Evolutionary conservation across 2,888 invertebrate species (phyloP), one percentile per base, ranked within the genome.

Genomic region (Magallana nippona): DNA sequence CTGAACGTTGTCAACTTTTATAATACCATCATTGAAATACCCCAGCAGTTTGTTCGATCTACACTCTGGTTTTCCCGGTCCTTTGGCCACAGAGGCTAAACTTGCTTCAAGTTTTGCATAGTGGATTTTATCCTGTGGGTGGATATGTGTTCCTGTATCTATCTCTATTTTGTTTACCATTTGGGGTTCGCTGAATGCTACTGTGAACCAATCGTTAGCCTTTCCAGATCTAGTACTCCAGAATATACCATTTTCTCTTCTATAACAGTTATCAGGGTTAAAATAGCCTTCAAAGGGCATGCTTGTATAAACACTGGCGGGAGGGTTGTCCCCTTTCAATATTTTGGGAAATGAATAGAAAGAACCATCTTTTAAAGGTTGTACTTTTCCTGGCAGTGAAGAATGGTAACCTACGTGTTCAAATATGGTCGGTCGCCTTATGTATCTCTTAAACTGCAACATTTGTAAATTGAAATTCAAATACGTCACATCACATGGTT

Each of bases 231-330:
- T 87, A 32, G 91, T 89, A n/a, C 93, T 93, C 94, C 94, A 94
- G 86, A 94, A 94, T 84, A 92, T 92, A 0, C 94, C 94, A 15
- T 92, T 92, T 0, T 91, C 88, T 1, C 89, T 86, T 27, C 90
- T 86, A 85, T 94, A 94, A 10, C 94, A 92, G n/a, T 92, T 88
- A 63, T 91, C 90, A 3, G 93, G 93, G 27, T 92, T 88, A 85
- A 92, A 93, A 60, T 91, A 91, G 55, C 90, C 88, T 87, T 92
- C 92, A 10, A 90, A 87, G 32, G 88, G 84, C 85, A 94, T 88
- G 10, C 91, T 93, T 10, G 94, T 94, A 79, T 90, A 89, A 2
- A 94, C 86, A 63, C 92, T 92, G 0, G 94, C 94, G 2, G 91
- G 87, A 0, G 94, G 94, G 84, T 94, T 94, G 82, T 90, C 89